Conservation (phyloP, 2,113 vertebrate species). For the Conger conger region DNA sequence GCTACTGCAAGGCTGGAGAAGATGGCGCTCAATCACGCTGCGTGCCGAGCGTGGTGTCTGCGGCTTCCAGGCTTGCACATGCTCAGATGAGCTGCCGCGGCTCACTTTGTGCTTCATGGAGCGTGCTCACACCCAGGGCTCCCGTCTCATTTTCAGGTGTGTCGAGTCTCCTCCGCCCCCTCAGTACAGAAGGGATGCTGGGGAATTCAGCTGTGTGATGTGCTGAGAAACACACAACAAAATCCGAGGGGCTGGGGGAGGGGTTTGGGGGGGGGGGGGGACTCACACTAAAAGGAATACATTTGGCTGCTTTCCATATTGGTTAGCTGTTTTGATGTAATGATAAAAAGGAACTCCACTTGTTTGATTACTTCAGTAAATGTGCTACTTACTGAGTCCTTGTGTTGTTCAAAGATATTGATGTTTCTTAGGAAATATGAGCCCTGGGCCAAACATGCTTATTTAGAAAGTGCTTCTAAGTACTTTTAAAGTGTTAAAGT, state of each 20-base stretch:
- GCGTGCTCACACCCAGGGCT: background rate
- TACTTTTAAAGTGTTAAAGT: background rate
- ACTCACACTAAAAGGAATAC: background rate
- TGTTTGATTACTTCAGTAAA: background rate
- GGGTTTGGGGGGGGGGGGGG: background rate
- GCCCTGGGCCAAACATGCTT: background rate
- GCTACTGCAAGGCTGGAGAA: background rate
- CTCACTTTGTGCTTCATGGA: background rate
- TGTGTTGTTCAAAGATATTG: background rate
- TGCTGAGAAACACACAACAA: background rate
- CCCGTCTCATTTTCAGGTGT: background rate
- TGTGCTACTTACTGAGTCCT: background rate
- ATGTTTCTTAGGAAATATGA: background rate
- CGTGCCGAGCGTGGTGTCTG: too few species aligned
- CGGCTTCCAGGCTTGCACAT: too few species aligned
- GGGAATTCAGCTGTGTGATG: conserved; percentile 1
- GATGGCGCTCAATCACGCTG: background rate
- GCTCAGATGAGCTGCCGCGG: background rate
- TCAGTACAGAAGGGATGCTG: background rate
- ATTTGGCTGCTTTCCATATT: background rate
- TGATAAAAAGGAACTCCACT: background rate
- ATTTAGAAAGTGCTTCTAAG: background rate
- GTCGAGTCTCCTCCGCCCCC: conserved; percentile 1
- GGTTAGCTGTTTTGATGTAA: background rate
- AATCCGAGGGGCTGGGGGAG: too few species aligned